Evolutionary conservation across 2,797 vertebrate genomes (phyloP).

Genomic region (Propithecus deckenii): DNA sequence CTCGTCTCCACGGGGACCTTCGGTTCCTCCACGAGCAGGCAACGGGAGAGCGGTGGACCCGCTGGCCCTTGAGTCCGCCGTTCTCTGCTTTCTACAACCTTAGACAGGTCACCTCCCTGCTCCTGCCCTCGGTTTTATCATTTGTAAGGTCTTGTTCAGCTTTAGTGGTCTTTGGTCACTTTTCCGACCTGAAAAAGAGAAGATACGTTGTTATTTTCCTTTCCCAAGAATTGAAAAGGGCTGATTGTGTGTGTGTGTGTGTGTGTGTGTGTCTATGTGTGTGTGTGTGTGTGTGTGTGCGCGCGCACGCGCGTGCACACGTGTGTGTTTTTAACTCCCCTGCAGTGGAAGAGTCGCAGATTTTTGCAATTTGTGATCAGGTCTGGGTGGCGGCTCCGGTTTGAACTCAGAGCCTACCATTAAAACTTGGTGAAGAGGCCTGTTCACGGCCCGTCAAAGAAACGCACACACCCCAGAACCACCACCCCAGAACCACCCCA

Average conservation of each 20-base stretch:
- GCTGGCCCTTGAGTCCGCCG: accelerated
- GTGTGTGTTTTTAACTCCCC: background rate
- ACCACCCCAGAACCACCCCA: background rate
- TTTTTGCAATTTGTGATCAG: background rate
- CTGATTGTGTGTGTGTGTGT: background rate
- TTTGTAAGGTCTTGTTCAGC: background rate
- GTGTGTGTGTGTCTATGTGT: background rate
- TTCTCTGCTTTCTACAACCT: accelerated
- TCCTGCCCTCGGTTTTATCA: accelerated
- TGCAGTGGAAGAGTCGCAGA: accelerated
- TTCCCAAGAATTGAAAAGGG: background rate
- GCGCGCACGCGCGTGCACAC: background rate
- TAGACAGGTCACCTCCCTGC: accelerated
- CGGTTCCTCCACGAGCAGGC: background rate
- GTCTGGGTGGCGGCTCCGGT: background rate
- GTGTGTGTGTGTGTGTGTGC: too few relatives aligned
- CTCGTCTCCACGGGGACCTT: accelerated
- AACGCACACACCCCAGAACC: accelerated
- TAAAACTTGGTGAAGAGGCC: background rate
- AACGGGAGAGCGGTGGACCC: background rate
- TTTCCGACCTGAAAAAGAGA: background rate
- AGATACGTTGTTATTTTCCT: background rate
- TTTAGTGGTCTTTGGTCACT: background rate
- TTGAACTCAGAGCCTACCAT: background rate
- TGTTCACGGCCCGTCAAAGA: background rate